Evolutionary conservation across 1,140 invertebrate species (phyloP).

Genomic region (Papilio helenus): DNA sequence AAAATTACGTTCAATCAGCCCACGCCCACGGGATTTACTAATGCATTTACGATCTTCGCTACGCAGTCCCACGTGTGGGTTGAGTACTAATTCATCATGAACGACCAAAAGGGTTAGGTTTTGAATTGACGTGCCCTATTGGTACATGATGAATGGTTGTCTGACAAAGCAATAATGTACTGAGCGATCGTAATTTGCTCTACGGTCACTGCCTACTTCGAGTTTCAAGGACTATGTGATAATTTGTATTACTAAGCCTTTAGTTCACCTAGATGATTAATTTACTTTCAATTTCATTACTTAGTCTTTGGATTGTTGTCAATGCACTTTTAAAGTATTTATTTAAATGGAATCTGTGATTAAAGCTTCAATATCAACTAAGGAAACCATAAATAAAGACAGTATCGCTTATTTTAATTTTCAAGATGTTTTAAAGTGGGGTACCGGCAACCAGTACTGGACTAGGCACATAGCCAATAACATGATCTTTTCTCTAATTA

Average conservation of each 20-base stretch:
- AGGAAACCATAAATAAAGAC: too few relatives aligned
- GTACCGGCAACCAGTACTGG: too few relatives aligned
- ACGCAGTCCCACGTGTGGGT: constrained; percentile 60
- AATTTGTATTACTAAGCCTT: not conserved
- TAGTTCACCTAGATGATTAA: not conserved
- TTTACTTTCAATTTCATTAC: not conserved
- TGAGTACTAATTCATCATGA: constrained; percentile 50
- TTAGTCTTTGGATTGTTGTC: not conserved
- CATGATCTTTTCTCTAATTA: too few relatives aligned
- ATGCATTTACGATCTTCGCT: constrained; percentile 69
- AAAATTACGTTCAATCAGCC: constrained; percentile 74
- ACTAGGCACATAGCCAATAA: too few relatives aligned
- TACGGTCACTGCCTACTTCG: constrained; percentile 6
- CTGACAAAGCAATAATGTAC: constrained; percentile 27
- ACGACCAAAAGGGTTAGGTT: constrained; percentile 34
- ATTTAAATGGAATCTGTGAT: not conserved
- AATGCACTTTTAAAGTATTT: not conserved
- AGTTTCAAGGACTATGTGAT: not conserved
- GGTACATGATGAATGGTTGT: constrained; percentile 35
- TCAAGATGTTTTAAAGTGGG: too few relatives aligned
- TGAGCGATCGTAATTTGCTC: constrained; percentile 9
- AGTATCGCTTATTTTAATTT: too few relatives aligned
- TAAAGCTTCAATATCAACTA: too few relatives aligned
- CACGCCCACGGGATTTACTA: constrained; percentile 68
- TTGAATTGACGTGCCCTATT: constrained; percentile 35